phyloP scores from a whole-genome alignment of 2,797 vertebrate species.

The Megalops cyprinoides region DNA sequence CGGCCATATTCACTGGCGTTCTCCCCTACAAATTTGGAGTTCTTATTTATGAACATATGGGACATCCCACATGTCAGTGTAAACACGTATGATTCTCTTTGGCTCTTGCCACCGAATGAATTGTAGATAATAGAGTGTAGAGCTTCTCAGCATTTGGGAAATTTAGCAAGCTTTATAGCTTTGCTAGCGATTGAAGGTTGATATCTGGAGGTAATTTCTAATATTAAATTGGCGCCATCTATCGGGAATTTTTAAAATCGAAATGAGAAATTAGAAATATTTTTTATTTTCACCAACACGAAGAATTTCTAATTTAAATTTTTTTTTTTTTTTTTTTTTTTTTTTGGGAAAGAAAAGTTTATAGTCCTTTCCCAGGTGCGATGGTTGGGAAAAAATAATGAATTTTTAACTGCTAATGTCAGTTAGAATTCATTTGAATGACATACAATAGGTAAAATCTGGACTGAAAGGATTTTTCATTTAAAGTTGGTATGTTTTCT shows the following conservation, averaged over 20 bases:
- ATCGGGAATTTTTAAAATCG: constrained; percentile 60
- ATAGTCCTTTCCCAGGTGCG: neutral
- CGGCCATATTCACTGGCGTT: constrained; percentile 83
- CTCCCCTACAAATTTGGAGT: constrained; percentile 35
- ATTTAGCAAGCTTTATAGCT: neutral
- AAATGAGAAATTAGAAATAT: constrained; percentile 57
- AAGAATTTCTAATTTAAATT: constrained; percentile 19
- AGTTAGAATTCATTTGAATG: neutral
- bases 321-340: neutral
- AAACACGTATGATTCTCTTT: neutral
- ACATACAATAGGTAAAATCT: neutral
- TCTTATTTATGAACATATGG: constrained; percentile 19
- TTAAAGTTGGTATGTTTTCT: constrained; percentile 7
- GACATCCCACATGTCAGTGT: neutral
- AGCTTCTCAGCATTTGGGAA: neutral
- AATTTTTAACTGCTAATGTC: neutral
- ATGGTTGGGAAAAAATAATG: neutral
- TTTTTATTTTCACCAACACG: constrained; percentile 28
- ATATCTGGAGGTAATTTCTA: constrained; percentile 56
- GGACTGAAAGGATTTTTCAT: neutral
- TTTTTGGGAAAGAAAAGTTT: neutral
- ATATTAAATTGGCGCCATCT: constrained; percentile 73
- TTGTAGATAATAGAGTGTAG: neutral
- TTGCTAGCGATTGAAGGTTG: constrained; percentile 3
- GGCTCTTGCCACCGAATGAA: neutral